Conservation (phyloP, 2,888 invertebrate species). For the Gymnoscelis rufifasciata region DNA sequence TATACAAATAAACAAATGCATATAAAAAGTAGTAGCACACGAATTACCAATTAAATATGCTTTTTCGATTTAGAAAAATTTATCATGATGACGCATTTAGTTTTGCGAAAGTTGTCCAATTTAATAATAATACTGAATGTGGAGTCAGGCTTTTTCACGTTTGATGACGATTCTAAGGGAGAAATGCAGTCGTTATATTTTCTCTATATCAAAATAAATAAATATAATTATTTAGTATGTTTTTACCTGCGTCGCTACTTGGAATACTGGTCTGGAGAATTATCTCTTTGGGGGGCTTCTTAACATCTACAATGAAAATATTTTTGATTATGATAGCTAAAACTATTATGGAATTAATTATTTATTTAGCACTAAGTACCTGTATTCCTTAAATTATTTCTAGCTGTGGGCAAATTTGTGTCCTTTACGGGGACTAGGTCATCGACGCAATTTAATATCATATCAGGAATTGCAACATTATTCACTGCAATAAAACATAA, state of each 20-base stretch:
- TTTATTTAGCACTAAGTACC: conserved; percentile 34
- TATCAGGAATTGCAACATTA: conserved; percentile 1
- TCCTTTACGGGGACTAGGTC: conserved; percentile 5
- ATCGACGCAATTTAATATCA: conserved; percentile 3
- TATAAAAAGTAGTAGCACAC: too few species aligned
- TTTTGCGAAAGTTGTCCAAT: conserved; percentile 45
- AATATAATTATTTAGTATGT: background rate
- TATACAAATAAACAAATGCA: too few species aligned
- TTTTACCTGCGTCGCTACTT: conserved; percentile 43
- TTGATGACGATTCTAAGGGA: conserved; percentile 39
- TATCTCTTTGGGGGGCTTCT: conserved; percentile 41
- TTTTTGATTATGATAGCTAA: conserved; percentile 11
- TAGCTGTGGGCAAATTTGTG: conserved; percentile 19
- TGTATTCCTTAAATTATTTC: conserved; percentile 39
- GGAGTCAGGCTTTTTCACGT: conserved; percentile 38
- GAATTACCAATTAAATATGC: conserved; percentile 6
- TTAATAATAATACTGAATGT: conserved; percentile 55
- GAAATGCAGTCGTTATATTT: conserved; percentile 29
- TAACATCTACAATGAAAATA: conserved; percentile 40
- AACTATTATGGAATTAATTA: background rate
- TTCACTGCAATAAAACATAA: conserved; percentile 8
- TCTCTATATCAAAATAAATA: background rate
- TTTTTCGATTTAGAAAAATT: conserved; percentile 48
- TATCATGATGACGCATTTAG: conserved; percentile 50
- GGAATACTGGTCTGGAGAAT: conserved; percentile 43